Evolutionary conservation across 2,113 vertebrate genomes (phyloP).

Genomic region (Paracanthobrama guichenoti): DNA sequence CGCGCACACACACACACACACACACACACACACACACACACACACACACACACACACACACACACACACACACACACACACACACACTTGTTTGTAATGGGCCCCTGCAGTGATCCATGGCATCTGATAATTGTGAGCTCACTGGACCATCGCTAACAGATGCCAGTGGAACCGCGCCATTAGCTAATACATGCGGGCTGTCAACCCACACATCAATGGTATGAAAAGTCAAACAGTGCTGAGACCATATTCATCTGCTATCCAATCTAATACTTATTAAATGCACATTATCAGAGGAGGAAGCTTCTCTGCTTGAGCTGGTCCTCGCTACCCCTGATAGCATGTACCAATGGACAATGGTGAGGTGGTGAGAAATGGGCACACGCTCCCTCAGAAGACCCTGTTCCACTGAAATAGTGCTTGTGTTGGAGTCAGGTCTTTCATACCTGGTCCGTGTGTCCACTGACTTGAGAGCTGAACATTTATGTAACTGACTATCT

Average conservation of each 20-base stretch:
- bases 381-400: background rate
- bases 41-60: background rate
- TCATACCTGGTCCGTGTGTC: background rate
- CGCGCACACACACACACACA: background rate
- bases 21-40: constrained; percentile 5
- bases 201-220: constrained; percentile 69
- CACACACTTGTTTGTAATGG: constrained; percentile 35
- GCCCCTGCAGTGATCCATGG: constrained; percentile 68
- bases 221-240: constrained; percentile 69
- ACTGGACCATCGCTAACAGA: constrained; percentile 79
- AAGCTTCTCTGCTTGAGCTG: constrained; percentile 11
- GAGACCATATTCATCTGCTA: constrained; percentile 66
- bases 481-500: constrained; percentile 16
- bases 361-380: background rate
- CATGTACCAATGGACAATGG: background rate
- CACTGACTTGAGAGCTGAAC: background rate
- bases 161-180: constrained; percentile 76
- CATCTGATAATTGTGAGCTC: constrained; percentile 75
- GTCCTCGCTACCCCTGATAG: background rate
- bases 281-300: constrained; percentile 72
- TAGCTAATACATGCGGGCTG: constrained; percentile 67
- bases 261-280: constrained; percentile 78
- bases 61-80: constrained; percentile 21
- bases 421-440: background rate
- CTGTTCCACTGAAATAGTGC: background rate